Percentiles rank a stretch among this genome's conserved stretches.
These are phyloP conservation scores for Heteromurus nitidus DNA, from an alignment of 2,888 invertebrate genomes.

Conservation along the genomic window DNA sequence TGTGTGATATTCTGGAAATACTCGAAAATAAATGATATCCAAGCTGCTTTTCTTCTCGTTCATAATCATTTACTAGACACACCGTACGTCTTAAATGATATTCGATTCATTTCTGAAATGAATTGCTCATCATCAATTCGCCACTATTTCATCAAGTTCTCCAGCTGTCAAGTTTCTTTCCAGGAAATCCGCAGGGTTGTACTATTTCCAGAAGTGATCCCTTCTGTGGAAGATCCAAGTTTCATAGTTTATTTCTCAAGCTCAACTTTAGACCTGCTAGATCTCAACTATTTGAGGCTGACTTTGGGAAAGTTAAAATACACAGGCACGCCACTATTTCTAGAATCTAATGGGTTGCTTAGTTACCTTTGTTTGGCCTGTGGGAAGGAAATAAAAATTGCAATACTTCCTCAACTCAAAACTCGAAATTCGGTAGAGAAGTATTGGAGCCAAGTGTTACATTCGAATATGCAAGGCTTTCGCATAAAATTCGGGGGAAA, in stretches of 20 bases:
- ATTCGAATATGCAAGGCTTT: not conserved
- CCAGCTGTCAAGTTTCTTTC: not conserved
- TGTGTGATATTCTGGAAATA: no score
- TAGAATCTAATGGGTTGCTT: not conserved
- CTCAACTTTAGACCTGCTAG: not conserved
- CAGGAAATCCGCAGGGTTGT: not conserved
- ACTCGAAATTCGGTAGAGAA: not conserved
- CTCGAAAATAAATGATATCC: no score
- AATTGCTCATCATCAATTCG: not conserved
- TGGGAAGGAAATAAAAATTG: not conserved
- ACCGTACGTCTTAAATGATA: not conserved
- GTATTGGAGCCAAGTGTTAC: not conserved
- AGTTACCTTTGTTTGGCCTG: not conserved
- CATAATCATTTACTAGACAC: not conserved
- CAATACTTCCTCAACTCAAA: no score
- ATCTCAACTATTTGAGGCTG: not conserved
- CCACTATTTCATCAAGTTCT: constrained; percentile 5
- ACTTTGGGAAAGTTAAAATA: not conserved
- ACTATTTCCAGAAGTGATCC: not conserved
- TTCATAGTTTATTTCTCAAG: not conserved
- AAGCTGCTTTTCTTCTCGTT: no score
- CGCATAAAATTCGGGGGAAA: not conserved
- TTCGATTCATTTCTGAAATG: no score
- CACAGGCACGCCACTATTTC: not conserved
- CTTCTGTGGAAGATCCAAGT: not conserved